A percentile compares a stretch with the other conserved stretches of the same genome.
Conservation (phyloP, 2,113 vertebrate species). For the Paramormyrops kingsleyae region DNA sequence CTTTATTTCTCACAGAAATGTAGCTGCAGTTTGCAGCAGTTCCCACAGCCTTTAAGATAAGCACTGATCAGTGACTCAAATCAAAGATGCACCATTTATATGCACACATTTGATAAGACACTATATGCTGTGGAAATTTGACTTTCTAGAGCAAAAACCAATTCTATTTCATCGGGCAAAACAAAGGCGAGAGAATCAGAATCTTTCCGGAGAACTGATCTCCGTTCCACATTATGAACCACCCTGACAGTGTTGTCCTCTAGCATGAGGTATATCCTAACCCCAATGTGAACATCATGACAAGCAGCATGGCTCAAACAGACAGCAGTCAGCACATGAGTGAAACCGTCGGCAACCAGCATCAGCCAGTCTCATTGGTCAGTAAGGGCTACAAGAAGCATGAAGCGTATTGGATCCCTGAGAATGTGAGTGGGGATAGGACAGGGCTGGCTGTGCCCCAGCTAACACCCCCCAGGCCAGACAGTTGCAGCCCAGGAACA, state of each 20-base stretch:
- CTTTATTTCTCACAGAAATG: background rate
- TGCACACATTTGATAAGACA: background rate
- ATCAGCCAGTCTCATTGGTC: background rate
- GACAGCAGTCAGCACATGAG: background rate
- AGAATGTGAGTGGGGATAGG: background rate
- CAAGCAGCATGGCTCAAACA: background rate
- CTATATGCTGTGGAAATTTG: background rate
- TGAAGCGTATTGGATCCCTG: background rate
- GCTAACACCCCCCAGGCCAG: background rate
- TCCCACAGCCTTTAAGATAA: background rate
- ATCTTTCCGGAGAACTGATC: background rate
- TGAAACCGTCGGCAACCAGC: background rate
- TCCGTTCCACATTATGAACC: background rate
- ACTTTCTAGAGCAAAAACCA: background rate
- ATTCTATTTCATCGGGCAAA: background rate
- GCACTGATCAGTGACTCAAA: background rate
- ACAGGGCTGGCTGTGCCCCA: background rate
- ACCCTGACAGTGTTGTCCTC: background rate
- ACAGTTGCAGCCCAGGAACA: background rate
- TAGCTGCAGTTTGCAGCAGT: background rate
- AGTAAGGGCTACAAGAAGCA: background rate
- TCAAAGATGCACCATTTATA: background rate
- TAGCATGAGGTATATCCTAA: background rate
- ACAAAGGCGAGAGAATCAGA: background rate
- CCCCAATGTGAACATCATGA: background rate